Conservation (phyloP, 2,113 vertebrate genomes). For the Microcebus tavaratra region DNA sequence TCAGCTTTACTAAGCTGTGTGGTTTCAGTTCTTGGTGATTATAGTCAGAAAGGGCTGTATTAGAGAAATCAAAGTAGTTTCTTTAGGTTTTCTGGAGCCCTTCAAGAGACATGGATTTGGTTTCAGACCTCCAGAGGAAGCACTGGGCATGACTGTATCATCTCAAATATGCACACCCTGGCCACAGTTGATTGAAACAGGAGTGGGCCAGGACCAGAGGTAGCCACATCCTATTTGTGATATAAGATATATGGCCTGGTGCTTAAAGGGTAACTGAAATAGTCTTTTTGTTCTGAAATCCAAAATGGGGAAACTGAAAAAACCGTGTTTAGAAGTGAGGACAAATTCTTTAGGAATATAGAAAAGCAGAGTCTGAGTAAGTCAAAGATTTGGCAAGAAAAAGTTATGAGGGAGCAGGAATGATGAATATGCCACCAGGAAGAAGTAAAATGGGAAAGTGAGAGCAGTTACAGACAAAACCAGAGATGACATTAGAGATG, state of each 20-base stretch:
- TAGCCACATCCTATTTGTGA: background rate
- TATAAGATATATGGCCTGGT: background rate
- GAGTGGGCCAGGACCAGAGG: background rate
- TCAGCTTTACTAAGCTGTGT: background rate
- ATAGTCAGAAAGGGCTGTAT: background rate
- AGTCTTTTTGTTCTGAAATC: background rate
- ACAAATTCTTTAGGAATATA: background rate
- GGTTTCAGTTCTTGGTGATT: background rate
- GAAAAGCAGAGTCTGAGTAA: no score
- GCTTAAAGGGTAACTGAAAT: background rate
- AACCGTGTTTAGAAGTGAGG: rapidly evolving
- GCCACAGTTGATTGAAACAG: background rate
- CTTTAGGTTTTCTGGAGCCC: background rate
- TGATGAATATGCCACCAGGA: background rate
- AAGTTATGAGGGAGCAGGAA: background rate
- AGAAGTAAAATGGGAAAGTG: background rate
- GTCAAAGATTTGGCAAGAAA: background rate
- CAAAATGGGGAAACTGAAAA: background rate
- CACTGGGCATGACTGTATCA: no score
- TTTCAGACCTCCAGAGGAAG: background rate
- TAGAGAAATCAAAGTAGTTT: background rate
- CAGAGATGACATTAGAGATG: background rate
- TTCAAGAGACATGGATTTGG: background rate
- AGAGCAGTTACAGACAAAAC: background rate
- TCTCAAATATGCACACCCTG: background rate